A percentile compares a stretch with the other conserved stretches of the same genome.
phyloP scores from a whole-genome alignment of 2,888 invertebrate genomes.

The Cactoblastis cactorum region DNA sequence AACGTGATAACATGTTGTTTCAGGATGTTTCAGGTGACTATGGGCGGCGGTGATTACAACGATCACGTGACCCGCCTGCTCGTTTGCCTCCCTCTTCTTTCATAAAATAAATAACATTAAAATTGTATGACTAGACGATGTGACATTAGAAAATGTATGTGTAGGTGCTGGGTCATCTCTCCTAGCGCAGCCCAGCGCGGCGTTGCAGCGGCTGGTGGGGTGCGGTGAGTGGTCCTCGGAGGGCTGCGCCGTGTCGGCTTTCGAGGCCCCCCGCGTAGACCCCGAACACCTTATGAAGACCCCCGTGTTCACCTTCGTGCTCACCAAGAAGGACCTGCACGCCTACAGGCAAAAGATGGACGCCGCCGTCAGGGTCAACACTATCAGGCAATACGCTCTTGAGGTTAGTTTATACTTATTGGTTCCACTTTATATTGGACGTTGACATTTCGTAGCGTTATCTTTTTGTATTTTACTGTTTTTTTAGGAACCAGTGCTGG shows the following conservation, averaged over 20 bases:
- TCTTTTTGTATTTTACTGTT: too few relatives aligned
- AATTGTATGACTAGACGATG: too few relatives aligned
- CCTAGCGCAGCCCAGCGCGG: conserved; percentile 93
- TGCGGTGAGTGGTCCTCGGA: conserved; percentile 45
- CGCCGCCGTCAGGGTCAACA: conserved; percentile 89
- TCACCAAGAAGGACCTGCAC: conserved; percentile 91
- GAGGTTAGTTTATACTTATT: conserved; percentile 75
- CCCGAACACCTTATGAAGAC: conserved; percentile 83
- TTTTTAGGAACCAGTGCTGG: too few relatives aligned
- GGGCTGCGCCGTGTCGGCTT: conserved; percentile 52
- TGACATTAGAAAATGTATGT: too few relatives aligned
- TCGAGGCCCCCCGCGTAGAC: conserved; percentile 62
- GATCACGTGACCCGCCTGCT: too few relatives aligned
- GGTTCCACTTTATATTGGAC: too few relatives aligned
- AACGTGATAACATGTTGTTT: too few relatives aligned
- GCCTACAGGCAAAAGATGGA: conserved; percentile 92
- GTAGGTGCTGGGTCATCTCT: conserved; percentile 88
- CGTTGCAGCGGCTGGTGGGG: conserved; percentile 87
- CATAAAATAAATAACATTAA: too few relatives aligned
- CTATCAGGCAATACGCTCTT: conserved; percentile 91
- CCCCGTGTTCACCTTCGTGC: conserved; percentile 92
- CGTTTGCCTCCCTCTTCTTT: too few relatives aligned
- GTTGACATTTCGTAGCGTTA: too few relatives aligned
- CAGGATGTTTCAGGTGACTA: too few relatives aligned
- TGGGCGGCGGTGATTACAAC: too few relatives aligned